These are phyloP conservation scores for Oenanthe melanoleuca DNA, from an alignment of 2,113 vertebrate genomes.

Conservation along the genomic window DNA sequence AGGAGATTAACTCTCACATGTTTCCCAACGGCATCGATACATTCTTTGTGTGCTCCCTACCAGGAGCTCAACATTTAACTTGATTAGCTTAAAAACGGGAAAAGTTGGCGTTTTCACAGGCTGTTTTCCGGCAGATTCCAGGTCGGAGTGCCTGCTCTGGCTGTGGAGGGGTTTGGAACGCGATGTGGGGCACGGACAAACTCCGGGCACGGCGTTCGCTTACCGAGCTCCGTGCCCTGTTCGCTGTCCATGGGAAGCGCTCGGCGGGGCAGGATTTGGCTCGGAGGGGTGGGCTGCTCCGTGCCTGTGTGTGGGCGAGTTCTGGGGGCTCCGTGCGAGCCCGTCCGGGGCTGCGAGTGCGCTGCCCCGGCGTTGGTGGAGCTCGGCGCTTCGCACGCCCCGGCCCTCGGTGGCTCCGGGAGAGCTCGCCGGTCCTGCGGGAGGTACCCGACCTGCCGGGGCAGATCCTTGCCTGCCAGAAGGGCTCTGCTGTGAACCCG, in stretches of 20 bases:
- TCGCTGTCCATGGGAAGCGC: neutral
- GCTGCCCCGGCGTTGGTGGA: neutral
- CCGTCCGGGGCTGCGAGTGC: fast-evolving
- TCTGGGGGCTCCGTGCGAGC: neutral
- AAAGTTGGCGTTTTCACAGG: neutral
- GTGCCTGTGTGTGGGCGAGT: neutral
- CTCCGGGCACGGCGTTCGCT: neutral
- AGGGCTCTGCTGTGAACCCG: neutral
- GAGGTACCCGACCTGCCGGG: neutral
- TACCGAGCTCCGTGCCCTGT: neutral
- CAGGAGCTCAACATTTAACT: constrained; percentile 1
- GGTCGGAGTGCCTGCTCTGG: fast-evolving
- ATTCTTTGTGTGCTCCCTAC: neutral
- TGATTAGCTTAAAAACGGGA: neutral
- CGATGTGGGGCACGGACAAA: fast-evolving
- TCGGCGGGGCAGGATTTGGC: fast-evolving
- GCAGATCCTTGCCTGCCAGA: neutral
- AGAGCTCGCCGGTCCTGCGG: neutral
- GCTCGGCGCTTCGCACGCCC: neutral
- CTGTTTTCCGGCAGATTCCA: neutral
- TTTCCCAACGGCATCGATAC: neutral
- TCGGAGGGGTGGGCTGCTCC: neutral
- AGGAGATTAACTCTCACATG: neutral
- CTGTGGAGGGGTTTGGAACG: neutral
- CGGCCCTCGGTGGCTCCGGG: neutral